Evolutionary conservation across 2,888 invertebrate species (phyloP).

Genomic region (Troides aeacus): DNA sequence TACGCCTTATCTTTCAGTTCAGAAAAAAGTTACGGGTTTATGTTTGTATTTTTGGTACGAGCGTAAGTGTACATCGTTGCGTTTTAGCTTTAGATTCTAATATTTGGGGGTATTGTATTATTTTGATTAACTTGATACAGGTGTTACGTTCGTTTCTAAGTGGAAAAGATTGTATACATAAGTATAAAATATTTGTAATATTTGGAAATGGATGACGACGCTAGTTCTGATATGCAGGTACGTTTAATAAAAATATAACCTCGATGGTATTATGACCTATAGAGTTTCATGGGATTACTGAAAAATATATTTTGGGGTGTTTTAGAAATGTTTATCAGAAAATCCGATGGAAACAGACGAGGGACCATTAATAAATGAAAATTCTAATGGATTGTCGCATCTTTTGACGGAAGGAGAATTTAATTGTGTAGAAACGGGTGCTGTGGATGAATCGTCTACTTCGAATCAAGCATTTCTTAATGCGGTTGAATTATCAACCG

Average conservation of each 20-base stretch:
- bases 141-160: not conserved
- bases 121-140: slow-evolving; percentile 38
- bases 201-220: slow-evolving; percentile 57
- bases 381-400: slow-evolving; percentile 72
- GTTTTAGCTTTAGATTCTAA: slow-evolving; percentile 7
- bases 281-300: not conserved
- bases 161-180: not conserved
- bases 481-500: slow-evolving; percentile 71
- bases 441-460: slow-evolving; percentile 69
- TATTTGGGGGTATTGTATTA: slow-evolving; percentile 29
- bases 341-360: slow-evolving; percentile 72
- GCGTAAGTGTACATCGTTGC: not conserved
- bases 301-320: slow-evolving; percentile 28
- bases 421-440: slow-evolving; percentile 67
- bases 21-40: not conserved
- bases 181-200: not conserved
- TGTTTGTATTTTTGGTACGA: slow-evolving; percentile 5
- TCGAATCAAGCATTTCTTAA: slow-evolving; percentile 73
- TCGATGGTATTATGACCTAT: slow-evolving; percentile 1
- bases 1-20: not conserved
- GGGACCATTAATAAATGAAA: slow-evolving; percentile 70
- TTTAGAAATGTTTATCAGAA: slow-evolving; percentile 67
- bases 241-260: slow-evolving; percentile 33
- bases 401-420: slow-evolving; percentile 71
- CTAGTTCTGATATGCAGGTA: slow-evolving; percentile 69